These are phyloP conservation scores for Pterocles burchelli DNA, from an alignment of 2,113 vertebrate genomes.

Conservation along the genomic window DNA sequence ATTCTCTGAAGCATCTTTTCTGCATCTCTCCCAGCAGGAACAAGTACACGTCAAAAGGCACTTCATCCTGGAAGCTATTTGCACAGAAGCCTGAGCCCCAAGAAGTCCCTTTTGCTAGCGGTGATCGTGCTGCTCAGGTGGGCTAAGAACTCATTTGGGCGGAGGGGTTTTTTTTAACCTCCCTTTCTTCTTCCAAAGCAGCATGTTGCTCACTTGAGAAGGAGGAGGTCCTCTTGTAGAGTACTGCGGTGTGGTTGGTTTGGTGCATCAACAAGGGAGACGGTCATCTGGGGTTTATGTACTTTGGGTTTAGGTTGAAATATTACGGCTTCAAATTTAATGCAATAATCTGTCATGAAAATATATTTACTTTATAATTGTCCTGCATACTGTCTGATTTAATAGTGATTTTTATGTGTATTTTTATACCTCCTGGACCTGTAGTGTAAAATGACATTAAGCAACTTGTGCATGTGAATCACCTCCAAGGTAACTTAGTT, in stretches of 20 bases:
- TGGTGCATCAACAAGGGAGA: background rate
- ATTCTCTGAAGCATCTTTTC: background rate
- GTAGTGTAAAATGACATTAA: background rate
- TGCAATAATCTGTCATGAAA: background rate
- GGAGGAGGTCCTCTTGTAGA: background rate
- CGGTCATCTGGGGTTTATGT: background rate
- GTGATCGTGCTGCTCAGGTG: background rate
- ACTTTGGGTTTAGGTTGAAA: background rate
- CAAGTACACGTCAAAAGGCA: background rate
- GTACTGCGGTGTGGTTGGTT: background rate
- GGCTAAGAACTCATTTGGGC: background rate
- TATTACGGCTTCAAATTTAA: background rate
- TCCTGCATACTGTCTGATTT: background rate
- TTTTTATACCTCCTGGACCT: background rate
- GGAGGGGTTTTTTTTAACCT: background rate
- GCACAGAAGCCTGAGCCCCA: background rate
- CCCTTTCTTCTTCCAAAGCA: background rate
- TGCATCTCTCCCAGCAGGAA: conserved; percentile 24
- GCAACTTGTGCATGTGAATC: background rate
- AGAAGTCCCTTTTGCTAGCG: background rate
- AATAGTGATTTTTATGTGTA: background rate
- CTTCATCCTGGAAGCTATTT: background rate
- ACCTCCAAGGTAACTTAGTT: conserved; percentile 27
- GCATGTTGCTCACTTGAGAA: background rate
- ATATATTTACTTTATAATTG: background rate